Conservation (phyloP, 2,113 vertebrate species). For the Loxodonta africana region DNA sequence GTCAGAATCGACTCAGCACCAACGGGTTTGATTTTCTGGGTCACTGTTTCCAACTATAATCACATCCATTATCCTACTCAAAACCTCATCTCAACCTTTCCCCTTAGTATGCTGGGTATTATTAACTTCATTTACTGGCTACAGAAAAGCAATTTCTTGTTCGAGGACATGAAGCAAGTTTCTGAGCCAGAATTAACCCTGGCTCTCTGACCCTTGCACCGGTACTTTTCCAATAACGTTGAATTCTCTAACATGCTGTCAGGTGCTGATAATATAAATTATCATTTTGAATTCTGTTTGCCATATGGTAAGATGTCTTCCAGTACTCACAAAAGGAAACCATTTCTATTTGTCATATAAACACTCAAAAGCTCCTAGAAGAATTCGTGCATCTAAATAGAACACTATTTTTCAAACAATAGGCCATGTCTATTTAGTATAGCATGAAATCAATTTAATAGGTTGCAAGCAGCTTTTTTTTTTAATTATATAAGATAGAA, state of each 20-base stretch:
- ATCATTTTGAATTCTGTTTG: background rate
- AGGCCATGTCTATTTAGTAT: background rate
- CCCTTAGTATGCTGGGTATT: too few species aligned
- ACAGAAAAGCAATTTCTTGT: background rate
- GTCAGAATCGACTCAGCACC: too few species aligned
- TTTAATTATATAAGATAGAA: background rate
- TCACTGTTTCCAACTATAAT: background rate
- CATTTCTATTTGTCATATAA: constrained; percentile 13
- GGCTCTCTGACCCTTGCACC: background rate
- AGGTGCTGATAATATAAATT: background rate
- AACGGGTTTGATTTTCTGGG: too few species aligned
- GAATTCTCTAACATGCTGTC: background rate
- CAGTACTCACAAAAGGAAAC: background rate
- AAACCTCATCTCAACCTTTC: background rate
- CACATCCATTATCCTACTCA: background rate
- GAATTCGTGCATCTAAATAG: background rate
- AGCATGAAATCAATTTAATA: background rate
- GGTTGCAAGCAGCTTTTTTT: background rate
- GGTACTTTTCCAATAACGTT: background rate
- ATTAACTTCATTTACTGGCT: background rate
- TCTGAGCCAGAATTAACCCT: background rate
- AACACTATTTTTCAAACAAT: background rate
- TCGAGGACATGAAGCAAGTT: background rate
- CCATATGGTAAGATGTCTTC: background rate
- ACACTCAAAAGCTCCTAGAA: background rate